Evolutionary conservation across 2,113 vertebrate species (phyloP).

Genomic region (Corynorhinus townsendii): DNA sequence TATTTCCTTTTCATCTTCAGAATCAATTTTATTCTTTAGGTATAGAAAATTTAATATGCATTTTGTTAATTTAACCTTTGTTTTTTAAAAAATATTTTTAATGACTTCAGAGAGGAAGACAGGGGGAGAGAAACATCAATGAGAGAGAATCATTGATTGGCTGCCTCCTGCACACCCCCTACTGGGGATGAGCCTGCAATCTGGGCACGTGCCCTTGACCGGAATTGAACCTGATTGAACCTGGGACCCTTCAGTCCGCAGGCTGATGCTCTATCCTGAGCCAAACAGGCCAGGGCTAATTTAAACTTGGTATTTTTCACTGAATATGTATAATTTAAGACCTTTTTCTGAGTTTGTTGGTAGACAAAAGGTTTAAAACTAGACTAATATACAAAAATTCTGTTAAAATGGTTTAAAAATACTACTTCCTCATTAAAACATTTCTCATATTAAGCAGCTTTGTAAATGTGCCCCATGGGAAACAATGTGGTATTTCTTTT

Average conservation of each 20-base stretch:
- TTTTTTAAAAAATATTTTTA: background rate
- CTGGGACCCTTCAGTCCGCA: no score
- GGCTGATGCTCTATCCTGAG: no score
- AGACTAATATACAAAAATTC: background rate
- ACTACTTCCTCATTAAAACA: background rate
- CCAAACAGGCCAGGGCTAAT: no score
- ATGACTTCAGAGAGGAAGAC: no score
- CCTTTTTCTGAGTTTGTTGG: background rate
- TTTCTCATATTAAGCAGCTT: background rate
- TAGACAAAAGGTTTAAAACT: background rate
- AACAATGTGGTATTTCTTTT: background rate
- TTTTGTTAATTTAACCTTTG: background rate
- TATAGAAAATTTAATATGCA: background rate
- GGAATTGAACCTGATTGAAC: no score
- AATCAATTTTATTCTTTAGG: background rate
- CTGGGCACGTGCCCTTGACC: no score
- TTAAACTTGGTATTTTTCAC: background rate
- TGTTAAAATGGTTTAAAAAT: background rate
- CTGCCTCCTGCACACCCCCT: no score
- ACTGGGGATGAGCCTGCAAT: no score
- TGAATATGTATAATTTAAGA: background rate
- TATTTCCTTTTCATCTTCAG: conserved; percentile 1
- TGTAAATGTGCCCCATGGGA: background rate
- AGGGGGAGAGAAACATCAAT: no score
- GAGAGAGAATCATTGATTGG: no score